Percentiles rank a stretch among this genome's conserved stretches.
These are phyloP conservation scores for Zaprionus camerounensis DNA, from an alignment of 1,140 invertebrate genomes.

Conservation along the genomic window DNA sequence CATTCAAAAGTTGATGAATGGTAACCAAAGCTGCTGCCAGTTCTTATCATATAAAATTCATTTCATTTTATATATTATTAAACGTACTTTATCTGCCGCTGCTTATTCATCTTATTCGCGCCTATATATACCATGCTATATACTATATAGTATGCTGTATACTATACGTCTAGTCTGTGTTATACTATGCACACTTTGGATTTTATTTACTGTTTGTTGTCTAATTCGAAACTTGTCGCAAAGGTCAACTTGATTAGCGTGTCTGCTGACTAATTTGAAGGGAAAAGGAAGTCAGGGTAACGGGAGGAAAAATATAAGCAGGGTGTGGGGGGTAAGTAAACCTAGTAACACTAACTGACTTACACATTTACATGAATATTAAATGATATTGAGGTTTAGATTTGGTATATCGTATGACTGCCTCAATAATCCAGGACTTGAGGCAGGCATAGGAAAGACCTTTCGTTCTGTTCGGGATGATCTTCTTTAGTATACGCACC, in stretches of 20 bases:
- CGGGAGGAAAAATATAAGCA: background rate
- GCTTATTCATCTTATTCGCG: conserved; percentile 27
- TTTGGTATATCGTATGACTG: conserved; percentile 46
- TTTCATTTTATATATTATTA: background rate
- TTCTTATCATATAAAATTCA: conserved; percentile 8
- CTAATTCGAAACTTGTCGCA: conserved; percentile 55
- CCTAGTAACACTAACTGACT: conserved; percentile 23
- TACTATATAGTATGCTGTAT: conserved; percentile 5
- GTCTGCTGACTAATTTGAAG: conserved; percentile 37
- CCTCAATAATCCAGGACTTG: conserved; percentile 84
- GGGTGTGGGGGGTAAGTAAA: background rate
- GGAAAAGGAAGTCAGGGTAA: background rate
- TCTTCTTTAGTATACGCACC: conserved; percentile 66
- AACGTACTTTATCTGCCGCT: conserved; percentile 13
- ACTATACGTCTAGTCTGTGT: conserved; percentile 16
- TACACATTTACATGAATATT: conserved; percentile 31
- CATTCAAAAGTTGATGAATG: conserved; percentile 1
- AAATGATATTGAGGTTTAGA: conserved; percentile 42
- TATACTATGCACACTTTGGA: conserved; percentile 16
- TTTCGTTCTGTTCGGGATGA: conserved; percentile 5
- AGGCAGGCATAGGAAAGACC: conserved; percentile 64
- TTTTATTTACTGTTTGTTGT: conserved; percentile 47
- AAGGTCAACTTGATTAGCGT: conserved; percentile 75
- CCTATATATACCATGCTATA: background rate
- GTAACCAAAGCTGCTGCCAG: background rate